A percentile compares a stretch with the other conserved stretches of the same genome.
Conservation (phyloP, 2,797 vertebrate genomes). For the Chanos chanos region DNA sequence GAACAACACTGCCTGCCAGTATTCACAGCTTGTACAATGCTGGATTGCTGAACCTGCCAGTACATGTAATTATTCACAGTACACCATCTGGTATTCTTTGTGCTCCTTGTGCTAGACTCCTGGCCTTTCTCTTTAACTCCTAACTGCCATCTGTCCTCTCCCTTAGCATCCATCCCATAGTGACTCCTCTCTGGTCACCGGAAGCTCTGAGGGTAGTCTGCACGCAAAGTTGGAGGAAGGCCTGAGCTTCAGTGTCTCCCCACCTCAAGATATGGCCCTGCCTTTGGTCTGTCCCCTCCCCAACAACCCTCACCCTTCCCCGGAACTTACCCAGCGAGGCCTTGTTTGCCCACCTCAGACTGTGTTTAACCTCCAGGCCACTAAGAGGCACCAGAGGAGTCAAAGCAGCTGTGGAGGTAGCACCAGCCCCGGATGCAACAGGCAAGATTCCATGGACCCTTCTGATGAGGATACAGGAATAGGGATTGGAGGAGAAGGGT, state of each 20-base stretch:
- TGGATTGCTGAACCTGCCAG: too few species aligned
- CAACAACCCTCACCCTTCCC: conserved; percentile 55
- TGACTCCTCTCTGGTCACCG: conserved; percentile 82
- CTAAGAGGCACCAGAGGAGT: conserved; percentile 82
- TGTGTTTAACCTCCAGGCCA: conserved; percentile 68
- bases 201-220: conserved; percentile 85
- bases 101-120: background rate
- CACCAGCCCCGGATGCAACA: conserved; percentile 79
- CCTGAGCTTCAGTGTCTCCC: conserved; percentile 80
- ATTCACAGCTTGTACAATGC: too few species aligned
- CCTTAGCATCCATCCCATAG: conserved; percentile 74
- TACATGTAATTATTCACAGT: too few species aligned
- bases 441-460: conserved; percentile 84
- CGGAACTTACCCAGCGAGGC: conserved; percentile 11
- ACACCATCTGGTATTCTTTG: too few species aligned
- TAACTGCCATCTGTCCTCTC: background rate
- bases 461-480: conserved; percentile 79
- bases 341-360: conserved; percentile 27
- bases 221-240: conserved; percentile 91
- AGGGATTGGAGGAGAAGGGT: conserved; percentile 48
- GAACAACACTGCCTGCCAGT: too few species aligned
- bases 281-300: conserved; percentile 55
- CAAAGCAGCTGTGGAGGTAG: conserved; percentile 84
- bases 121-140: background rate
- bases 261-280: conserved; percentile 63